These are phyloP conservation scores for Odiellus spinosus DNA, from an alignment of 2,888 invertebrate genomes.

Conservation along the genomic window DNA sequence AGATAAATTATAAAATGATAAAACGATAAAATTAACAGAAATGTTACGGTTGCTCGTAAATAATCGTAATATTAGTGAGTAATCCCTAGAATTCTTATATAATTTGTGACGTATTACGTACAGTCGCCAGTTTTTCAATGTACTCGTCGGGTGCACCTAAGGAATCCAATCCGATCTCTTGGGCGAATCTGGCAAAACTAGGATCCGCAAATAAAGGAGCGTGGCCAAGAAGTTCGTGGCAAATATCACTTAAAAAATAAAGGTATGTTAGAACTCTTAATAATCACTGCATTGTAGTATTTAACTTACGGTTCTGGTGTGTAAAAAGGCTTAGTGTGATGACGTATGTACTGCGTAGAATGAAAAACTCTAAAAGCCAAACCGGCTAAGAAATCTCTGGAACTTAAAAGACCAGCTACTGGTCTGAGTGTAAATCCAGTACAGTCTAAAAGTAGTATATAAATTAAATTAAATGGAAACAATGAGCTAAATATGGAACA, in stretches of 20 bases:
- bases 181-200: conserved; percentile 96
- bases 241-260: conserved; percentile 60
- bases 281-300: too few species aligned
- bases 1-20: too few species aligned
- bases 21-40: too few species aligned
- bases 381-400: conserved; percentile 94
- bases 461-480: too few species aligned
- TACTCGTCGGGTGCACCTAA: conserved; percentile 93
- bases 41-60: too few species aligned
- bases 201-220: conserved; percentile 95
- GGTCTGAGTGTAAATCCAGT: conserved; percentile 94
- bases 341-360: conserved; percentile 97
- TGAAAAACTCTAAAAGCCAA: conserved; percentile 98
- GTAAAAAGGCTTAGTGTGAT: conserved; percentile 92
- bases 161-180: conserved; percentile 96
- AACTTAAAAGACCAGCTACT: conserved; percentile 89
- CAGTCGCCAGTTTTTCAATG: conserved; percentile 96
- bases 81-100: neutral
- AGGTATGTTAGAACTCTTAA: too few species aligned
- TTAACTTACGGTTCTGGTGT: conserved; percentile 99
- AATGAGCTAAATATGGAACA: too few species aligned
- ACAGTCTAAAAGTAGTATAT: conserved; percentile 30
- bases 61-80: neutral
- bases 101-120: conserved; percentile 46
- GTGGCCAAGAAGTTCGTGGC: conserved; percentile 95